Evolutionary conservation across 2,113 vertebrate species (phyloP).

Genomic region (Xenus cinereus): DNA sequence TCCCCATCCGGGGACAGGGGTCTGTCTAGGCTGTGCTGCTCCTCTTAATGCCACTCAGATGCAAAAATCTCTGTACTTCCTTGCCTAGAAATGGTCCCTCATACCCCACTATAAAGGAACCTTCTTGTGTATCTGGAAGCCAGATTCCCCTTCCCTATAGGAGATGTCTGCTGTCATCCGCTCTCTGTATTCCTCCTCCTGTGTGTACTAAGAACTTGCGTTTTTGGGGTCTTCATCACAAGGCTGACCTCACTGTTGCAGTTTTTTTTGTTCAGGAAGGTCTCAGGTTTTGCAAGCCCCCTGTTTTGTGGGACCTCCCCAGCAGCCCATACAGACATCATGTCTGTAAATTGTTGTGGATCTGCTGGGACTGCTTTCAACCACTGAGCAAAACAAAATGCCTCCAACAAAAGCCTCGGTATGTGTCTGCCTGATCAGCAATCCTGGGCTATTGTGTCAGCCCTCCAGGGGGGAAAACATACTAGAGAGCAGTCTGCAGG

Average conservation of each 20-base stretch:
- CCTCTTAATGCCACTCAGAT: not conserved
- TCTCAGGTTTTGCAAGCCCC: not conserved
- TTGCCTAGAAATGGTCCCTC: not conserved
- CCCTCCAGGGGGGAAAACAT: not conserved
- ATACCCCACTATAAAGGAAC: not conserved
- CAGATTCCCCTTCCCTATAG: not conserved
- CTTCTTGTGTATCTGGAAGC: not conserved
- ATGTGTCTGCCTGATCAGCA: not conserved
- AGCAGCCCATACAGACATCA: not conserved
- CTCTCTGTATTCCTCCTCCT: not conserved
- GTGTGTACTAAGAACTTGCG: not conserved
- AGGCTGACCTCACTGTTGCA: not conserved
- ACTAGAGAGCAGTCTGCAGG: not conserved
- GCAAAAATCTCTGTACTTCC: not conserved
- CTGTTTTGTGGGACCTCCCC: too few species aligned
- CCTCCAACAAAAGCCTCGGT: not conserved
- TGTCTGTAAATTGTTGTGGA: rapidly evolving
- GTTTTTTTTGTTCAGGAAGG: not conserved
- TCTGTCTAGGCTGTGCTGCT: not conserved
- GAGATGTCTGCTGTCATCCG: not conserved
- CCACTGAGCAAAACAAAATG: not conserved
- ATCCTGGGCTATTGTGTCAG: not conserved
- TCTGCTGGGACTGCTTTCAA: not conserved
- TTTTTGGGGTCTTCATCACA: not conserved
- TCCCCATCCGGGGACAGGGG: not conserved